Evolutionary conservation across 2,888 invertebrate genomes (phyloP).

Genomic region (Phengaris alcon): DNA sequence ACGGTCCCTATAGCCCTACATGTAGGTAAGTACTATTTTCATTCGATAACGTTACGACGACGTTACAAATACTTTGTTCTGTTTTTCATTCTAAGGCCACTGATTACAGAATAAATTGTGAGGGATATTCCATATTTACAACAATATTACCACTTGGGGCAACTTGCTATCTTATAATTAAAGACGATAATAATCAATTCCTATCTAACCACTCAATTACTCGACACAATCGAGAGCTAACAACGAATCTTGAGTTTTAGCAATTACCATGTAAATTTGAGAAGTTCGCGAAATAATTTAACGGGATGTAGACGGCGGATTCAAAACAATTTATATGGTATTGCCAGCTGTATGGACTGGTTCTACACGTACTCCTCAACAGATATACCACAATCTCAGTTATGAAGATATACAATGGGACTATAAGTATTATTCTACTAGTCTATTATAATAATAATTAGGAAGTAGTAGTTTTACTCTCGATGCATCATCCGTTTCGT

Average conservation of each 20-base stretch:
- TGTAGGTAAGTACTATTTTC: too few species aligned
- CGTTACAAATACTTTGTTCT: too few species aligned
- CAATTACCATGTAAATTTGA: constrained; percentile 78
- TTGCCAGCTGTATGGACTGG: constrained; percentile 68
- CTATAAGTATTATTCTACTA: neutral
- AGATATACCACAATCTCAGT: constrained; percentile 37
- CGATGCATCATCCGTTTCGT: too few species aligned
- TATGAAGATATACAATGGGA: constrained; percentile 35
- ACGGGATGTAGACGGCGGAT: constrained; percentile 71
- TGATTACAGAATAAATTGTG: too few species aligned
- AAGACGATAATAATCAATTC: constrained; percentile 48
- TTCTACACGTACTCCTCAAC: constrained; percentile 45
- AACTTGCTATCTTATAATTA: constrained; percentile 35
- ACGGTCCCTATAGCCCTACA: too few species aligned
- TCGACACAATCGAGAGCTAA: constrained; percentile 69
- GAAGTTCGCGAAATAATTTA: constrained; percentile 78
- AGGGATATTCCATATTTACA: too few species aligned
- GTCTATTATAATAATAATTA: too few species aligned
- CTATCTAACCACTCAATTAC: constrained; percentile 63
- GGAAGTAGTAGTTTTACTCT: too few species aligned
- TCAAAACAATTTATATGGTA: constrained; percentile 79
- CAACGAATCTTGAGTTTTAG: constrained; percentile 78
- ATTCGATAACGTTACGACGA: too few species aligned
- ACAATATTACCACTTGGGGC: neutral
- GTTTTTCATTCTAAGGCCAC: too few species aligned